Evolutionary conservation across 2,113 vertebrate species (phyloP).

Genomic region (Progne subis): DNA sequence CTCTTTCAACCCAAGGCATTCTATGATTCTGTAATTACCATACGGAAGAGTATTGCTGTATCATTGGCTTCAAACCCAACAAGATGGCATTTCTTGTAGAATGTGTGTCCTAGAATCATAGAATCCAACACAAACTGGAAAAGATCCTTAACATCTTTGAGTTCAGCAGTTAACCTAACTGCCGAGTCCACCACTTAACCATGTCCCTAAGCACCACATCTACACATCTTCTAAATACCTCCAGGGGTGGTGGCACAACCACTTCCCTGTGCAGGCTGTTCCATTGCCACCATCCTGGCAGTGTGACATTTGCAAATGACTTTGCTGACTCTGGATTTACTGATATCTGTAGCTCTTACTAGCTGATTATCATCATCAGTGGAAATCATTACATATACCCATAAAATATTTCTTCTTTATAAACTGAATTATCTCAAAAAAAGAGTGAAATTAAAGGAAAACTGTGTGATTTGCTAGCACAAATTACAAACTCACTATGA

Average conservation of each 20-base stretch:
- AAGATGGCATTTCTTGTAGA: not conserved
- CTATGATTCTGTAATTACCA: not conserved
- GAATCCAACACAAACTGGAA: accelerated
- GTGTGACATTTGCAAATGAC: too few species aligned
- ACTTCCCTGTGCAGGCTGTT: not conserved
- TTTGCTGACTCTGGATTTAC: not conserved
- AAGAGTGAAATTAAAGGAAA: not conserved
- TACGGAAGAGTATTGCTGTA: not conserved
- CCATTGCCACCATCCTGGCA: not conserved
- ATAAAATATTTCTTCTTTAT: not conserved
- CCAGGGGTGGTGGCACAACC: not conserved
- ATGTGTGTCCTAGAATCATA: not conserved
- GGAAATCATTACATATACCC: not conserved
- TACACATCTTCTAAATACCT: not conserved
- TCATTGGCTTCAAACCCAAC: not conserved
- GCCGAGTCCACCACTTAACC: not conserved
- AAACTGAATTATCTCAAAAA: not conserved
- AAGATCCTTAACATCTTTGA: not conserved
- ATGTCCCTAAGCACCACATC: too few species aligned
- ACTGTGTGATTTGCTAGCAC: not conserved
- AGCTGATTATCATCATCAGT: not conserved
- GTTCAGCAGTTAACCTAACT: not conserved
- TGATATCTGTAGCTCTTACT: not conserved
- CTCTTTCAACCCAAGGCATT: not conserved
- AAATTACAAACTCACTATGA: not conserved